These are phyloP conservation scores for Pangasius larnaudii DNA, from an alignment of 2,797 vertebrate species.

Conservation along the genomic window DNA sequence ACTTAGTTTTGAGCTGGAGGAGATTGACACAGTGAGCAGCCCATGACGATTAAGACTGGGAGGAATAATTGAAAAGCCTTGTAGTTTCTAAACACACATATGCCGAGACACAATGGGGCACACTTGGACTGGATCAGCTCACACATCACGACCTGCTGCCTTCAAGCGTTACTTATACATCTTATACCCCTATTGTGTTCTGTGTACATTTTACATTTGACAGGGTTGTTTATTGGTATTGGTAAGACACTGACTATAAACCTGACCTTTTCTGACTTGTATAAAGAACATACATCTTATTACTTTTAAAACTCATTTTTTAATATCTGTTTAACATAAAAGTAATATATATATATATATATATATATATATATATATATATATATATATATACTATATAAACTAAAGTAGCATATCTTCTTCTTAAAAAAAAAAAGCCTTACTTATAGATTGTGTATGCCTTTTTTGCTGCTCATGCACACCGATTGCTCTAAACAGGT, in stretches of 20 bases:
- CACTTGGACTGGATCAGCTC: constrained; percentile 8
- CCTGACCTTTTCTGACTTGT: not conserved
- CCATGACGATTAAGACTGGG: constrained; percentile 44
- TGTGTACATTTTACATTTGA: constrained; percentile 7
- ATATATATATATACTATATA: not conserved
- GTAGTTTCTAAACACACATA: constrained; percentile 37
- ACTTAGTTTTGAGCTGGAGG: constrained; percentile 1
- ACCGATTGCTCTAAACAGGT: constrained; percentile 34
- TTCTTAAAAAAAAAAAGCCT: not conserved
- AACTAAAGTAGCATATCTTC: not conserved
- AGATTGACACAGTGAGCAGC: constrained; percentile 42
- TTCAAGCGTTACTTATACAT: constrained; percentile 19
- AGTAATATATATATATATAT: not conserved
- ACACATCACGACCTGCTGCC: constrained; percentile 12
- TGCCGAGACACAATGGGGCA: not conserved
- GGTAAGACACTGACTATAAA: not conserved
- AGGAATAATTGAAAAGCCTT: constrained; percentile 50
- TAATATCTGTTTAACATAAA: not conserved
- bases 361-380: no score
- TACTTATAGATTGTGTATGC: no score
- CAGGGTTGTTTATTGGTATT: not conserved
- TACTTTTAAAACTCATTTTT: not conserved
- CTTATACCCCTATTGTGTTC: constrained; percentile 1
- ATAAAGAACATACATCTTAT: not conserved
- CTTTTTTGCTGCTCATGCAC: constrained; percentile 26